Conservation (phyloP, 2,797 vertebrate genomes). For the Melanotaenia maccullochi region DNA sequence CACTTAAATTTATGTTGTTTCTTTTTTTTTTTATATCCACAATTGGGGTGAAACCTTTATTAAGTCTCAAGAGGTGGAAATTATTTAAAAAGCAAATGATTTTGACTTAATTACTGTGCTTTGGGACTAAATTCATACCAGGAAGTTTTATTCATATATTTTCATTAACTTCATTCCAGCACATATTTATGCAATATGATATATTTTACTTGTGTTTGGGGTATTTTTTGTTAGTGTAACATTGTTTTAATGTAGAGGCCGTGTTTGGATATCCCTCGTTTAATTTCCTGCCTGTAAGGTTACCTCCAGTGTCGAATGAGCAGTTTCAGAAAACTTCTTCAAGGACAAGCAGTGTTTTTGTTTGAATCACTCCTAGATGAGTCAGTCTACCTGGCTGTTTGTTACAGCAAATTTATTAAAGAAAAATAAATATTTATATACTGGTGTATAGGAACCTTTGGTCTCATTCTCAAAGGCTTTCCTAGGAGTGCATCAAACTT, state of each 20-base stretch:
- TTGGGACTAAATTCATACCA: constrained; percentile 43
- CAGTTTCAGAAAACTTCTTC: constrained; percentile 48
- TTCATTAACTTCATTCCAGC: constrained; percentile 73
- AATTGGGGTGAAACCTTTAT: constrained; percentile 28
- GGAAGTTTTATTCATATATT: constrained; percentile 46
- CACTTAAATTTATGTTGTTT: constrained; percentile 33
- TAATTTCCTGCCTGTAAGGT: constrained; percentile 51
- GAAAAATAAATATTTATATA: not conserved
- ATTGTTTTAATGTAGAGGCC: constrained; percentile 52
- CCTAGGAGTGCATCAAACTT: constrained; percentile 80
- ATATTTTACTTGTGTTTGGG: constrained; percentile 57
- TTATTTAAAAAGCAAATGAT: constrained; percentile 10
- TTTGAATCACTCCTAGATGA: constrained; percentile 76
- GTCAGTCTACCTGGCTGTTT: constrained; percentile 28
- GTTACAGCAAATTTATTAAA: constrained; percentile 30
- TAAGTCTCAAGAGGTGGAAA: constrained; percentile 21
- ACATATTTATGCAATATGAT: constrained; percentile 80
- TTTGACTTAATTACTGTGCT: constrained; percentile 46
- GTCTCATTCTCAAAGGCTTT: constrained; percentile 40
- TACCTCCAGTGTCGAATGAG: constrained; percentile 61
- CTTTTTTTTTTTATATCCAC: constrained; percentile 13
- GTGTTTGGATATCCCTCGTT: constrained; percentile 46
- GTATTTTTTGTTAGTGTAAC: constrained; percentile 53
- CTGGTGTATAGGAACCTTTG: not conserved
- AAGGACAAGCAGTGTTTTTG: constrained; percentile 50